These are phyloP conservation scores for Schizopygopsis pylzovi DNA, from an alignment of 2,797 vertebrate species.

Conservation along the genomic window DNA sequence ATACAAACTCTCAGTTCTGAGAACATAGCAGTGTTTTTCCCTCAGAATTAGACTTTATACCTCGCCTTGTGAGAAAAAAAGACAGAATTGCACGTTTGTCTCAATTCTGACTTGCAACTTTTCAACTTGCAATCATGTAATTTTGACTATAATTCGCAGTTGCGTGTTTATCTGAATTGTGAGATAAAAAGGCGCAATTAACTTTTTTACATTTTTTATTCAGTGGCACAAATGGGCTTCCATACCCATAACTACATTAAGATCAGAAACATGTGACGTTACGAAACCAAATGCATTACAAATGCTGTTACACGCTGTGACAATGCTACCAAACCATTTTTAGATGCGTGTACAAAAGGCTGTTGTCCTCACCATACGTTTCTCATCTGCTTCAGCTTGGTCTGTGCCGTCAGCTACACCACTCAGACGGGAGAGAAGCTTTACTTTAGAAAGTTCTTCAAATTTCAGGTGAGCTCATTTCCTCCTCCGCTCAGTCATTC, in stretches of 20 bases:
- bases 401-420: conserved; percentile 98
- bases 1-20: too few relatives aligned
- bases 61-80: too few relatives aligned
- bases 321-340: background rate
- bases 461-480: conserved; percentile 90
- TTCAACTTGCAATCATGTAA: too few relatives aligned
- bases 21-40: too few relatives aligned
- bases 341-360: background rate
- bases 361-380: conserved; percentile 14
- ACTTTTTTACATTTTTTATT: background rate
- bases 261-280: background rate
- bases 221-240: background rate
- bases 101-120: too few relatives aligned
- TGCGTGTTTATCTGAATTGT: too few relatives aligned
- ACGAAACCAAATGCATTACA: background rate
- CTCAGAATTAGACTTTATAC: too few relatives aligned
- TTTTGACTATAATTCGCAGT: too few relatives aligned
- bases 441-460: conserved; percentile 99
- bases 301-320: background rate
- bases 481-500: background rate
- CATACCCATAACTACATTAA: background rate
- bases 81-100: too few relatives aligned
- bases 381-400: conserved; percentile 81
- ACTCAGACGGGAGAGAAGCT: conserved; percentile 95
- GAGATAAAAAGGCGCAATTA: background rate